Percentiles rank a stretch among this genome's conserved stretches.
Evolutionary conservation across 2,888 invertebrate species (phyloP).

Genomic region (Myathropa florea): DNA sequence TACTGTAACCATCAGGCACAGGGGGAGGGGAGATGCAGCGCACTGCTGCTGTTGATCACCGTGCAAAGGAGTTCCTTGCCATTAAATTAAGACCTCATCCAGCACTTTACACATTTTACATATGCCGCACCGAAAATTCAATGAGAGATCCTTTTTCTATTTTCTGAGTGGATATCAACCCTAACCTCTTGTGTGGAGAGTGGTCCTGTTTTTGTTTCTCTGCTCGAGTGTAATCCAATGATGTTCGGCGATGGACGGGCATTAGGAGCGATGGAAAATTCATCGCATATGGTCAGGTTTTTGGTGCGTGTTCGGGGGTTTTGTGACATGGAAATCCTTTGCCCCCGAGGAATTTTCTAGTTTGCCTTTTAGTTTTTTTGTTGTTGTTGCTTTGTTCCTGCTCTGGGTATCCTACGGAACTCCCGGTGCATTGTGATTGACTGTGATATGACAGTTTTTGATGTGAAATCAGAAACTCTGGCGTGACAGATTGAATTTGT

Average conservation of each 20-base stretch:
- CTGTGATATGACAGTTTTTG: constrained; percentile 67
- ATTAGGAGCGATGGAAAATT: constrained; percentile 48
- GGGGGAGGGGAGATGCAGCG: constrained; percentile 8
- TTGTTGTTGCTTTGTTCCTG: neutral
- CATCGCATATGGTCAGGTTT: constrained; percentile 68
- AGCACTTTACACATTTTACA: constrained; percentile 80
- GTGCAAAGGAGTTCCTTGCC: constrained; percentile 45
- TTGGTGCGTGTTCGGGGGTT: constrained; percentile 27
- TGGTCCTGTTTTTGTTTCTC: constrained; percentile 16
- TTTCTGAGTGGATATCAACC: constrained; percentile 19
- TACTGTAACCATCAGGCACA: neutral
- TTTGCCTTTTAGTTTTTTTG: constrained; percentile 14
- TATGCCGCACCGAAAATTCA: constrained; percentile 75
- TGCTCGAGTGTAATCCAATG: constrained; percentile 62
- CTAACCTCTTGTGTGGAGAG: neutral
- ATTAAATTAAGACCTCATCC: constrained; percentile 72
- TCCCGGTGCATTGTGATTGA: constrained; percentile 50
- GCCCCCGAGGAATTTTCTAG: constrained; percentile 48
- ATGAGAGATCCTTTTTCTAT: constrained; percentile 33
- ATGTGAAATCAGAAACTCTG: constrained; percentile 59
- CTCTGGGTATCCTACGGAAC: neutral
- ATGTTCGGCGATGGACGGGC: constrained; percentile 28
- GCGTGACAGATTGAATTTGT: constrained; percentile 3
- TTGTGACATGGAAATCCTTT: constrained; percentile 47
- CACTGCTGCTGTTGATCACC: constrained; percentile 43